A percentile compares a stretch with the other conserved stretches of the same genome.
Evolutionary conservation across 2,113 vertebrate species (phyloP).

Genomic region (Lepus timidus): DNA sequence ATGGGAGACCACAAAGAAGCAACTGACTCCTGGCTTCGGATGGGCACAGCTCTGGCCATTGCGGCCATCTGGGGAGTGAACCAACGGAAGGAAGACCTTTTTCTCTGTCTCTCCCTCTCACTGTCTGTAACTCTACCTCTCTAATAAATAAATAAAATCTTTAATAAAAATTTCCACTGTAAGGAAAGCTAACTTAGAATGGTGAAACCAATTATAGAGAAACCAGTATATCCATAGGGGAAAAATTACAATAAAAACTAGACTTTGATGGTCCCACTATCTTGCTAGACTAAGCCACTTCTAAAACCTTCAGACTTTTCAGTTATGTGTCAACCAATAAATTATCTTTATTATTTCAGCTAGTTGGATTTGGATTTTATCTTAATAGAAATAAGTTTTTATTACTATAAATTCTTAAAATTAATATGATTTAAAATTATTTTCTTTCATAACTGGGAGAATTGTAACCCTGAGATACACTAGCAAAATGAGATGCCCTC

Average conservation of each 20-base stretch:
- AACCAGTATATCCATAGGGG: not conserved
- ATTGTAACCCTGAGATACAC: not conserved
- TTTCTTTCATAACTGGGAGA: not conserved
- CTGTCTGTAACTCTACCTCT: too few relatives aligned
- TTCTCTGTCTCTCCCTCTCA: too few relatives aligned
- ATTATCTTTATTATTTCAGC: slow-evolving; percentile 22
- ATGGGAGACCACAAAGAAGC: too few relatives aligned
- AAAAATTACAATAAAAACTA: not conserved
- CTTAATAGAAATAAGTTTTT: slow-evolving; percentile 13
- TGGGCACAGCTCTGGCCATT: too few relatives aligned
- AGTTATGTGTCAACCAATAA: not conserved
- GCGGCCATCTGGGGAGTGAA: too few relatives aligned
- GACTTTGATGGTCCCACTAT: not conserved
- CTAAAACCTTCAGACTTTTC: not conserved
- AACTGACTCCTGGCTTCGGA: too few relatives aligned
- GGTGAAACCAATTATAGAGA: not conserved
- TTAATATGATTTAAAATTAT: slow-evolving; percentile 10
- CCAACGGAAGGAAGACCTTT: too few relatives aligned
- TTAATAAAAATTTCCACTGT: not conserved
- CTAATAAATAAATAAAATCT: too few relatives aligned
- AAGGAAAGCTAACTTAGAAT: not conserved
- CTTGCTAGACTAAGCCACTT: not conserved
- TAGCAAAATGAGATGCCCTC: not conserved
- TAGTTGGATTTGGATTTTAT: slow-evolving; percentile 18
- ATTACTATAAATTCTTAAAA: not conserved